phyloP scores from a whole-genome alignment of 2,113 vertebrate genomes.

The Tachuris rubrigastra region DNA sequence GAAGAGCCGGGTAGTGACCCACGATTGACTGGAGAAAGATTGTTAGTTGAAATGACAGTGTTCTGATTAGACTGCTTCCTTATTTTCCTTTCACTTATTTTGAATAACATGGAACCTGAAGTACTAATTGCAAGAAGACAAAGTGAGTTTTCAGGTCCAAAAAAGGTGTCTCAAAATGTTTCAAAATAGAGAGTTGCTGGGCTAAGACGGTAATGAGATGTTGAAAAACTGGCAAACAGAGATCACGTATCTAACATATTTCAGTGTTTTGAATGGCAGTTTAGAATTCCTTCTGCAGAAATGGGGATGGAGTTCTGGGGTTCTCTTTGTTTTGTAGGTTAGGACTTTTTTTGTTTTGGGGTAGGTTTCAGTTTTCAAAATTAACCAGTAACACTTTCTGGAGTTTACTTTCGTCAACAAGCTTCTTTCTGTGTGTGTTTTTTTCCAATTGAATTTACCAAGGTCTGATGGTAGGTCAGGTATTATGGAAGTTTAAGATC shows the following conservation, averaged over 20 bases:
- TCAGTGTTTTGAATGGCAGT: not conserved
- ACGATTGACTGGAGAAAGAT: not conserved
- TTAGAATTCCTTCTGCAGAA: not conserved
- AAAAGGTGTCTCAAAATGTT: not conserved
- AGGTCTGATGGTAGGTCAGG: not conserved
- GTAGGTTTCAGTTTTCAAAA: not conserved
- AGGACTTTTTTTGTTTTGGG: not conserved
- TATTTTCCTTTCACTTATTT: not conserved
- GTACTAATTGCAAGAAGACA: not conserved
- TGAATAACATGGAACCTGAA: not conserved
- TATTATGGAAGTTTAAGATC: not conserved
- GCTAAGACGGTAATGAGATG: not conserved
- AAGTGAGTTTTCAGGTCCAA: not conserved
- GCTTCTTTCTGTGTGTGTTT: not conserved
- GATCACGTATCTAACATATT: fast-evolving
- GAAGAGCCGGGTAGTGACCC: not conserved
- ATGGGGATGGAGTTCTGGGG: not conserved
- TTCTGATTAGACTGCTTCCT: not conserved
- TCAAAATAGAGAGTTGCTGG: not conserved
- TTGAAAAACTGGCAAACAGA: not conserved
- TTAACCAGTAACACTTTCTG: not conserved
- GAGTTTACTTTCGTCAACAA: not conserved
- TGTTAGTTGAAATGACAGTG: not conserved
- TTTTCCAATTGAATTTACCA: not conserved
- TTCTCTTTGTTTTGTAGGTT: not conserved